Evolutionary conservation across 2,888 invertebrate species (phyloP).

Genomic region (Stenodera caucasica): DNA sequence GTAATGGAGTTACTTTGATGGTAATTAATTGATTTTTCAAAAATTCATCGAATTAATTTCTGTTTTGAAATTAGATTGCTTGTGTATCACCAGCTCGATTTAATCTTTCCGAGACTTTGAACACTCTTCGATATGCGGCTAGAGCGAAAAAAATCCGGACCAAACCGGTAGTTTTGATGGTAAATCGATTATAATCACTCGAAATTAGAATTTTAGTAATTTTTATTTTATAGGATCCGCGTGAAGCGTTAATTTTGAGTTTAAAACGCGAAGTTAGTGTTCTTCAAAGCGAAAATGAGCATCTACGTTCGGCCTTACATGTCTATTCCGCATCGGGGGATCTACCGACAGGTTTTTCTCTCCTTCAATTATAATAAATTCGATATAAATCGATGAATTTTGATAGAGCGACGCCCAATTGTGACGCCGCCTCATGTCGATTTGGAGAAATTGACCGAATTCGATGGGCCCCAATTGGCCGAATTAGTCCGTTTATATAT

Average conservation of each 20-base stretch:
- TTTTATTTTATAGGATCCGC: conserved; percentile 69
- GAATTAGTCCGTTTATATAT: conserved; percentile 86
- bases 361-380: too few species aligned
- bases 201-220: conserved; percentile 9
- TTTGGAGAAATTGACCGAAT: conserved; percentile 71
- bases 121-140: conserved; percentile 89
- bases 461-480: conserved; percentile 78
- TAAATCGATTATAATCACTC: conserved; percentile 51
- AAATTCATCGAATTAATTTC: conserved; percentile 18
- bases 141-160: conserved; percentile 90
- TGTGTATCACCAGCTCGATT: conserved; percentile 89
- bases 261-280: conserved; percentile 85
- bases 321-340: conserved; percentile 57
- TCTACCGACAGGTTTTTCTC: conserved; percentile 26
- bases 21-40: conserved; percentile 62
- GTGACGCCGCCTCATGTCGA: conserved; percentile 65
- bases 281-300: conserved; percentile 85
- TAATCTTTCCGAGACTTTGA: conserved; percentile 84
- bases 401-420: conserved; percentile 47
- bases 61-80: conserved; percentile 71
- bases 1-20: conserved; percentile 94
- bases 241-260: conserved; percentile 87
- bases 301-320: conserved; percentile 75
- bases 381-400: not conserved
- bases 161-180: conserved; percentile 93